phyloP scores from a whole-genome alignment of 2,797 vertebrate species.

The Myripristis jacobus region DNA sequence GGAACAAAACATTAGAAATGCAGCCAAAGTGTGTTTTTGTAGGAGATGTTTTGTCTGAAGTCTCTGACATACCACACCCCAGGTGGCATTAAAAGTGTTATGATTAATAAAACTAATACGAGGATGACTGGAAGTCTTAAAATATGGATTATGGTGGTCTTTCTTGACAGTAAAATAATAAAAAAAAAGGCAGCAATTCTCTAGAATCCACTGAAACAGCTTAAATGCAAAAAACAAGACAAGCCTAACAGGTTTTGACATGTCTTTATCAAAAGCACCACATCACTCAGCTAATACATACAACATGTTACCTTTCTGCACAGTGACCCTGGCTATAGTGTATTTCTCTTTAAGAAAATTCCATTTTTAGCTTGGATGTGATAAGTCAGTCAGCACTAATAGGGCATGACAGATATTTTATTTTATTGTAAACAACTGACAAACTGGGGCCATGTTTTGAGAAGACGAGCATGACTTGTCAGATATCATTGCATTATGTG shows the following conservation, averaged over 20 bases:
- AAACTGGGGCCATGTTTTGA: background rate
- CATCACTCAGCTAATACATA: too few species aligned
- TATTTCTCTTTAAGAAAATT: background rate
- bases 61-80: constrained; percentile 31
- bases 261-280: too few species aligned
- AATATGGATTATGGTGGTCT: constrained; percentile 18
- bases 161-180: constrained; percentile 3
- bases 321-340: background rate
- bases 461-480: constrained; percentile 1
- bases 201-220: too few species aligned
- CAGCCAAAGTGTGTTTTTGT: constrained; percentile 33
- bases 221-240: too few species aligned
- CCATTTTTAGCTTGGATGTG: background rate
- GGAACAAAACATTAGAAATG: constrained; percentile 19
- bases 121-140: constrained; percentile 43
- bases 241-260: too few species aligned
- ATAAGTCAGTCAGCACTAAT: background rate
- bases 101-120: constrained; percentile 50
- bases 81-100: constrained; percentile 47
- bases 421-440: background rate
- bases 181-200: too few species aligned
- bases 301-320: constrained; percentile 29
- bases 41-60: constrained; percentile 40
- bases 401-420: constrained; percentile 1
- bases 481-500: background rate